Percentiles rank a stretch among this genome's conserved stretches.
Conservation (phyloP, 1,140 invertebrate species). For the Drosophila yakuba region DNA sequence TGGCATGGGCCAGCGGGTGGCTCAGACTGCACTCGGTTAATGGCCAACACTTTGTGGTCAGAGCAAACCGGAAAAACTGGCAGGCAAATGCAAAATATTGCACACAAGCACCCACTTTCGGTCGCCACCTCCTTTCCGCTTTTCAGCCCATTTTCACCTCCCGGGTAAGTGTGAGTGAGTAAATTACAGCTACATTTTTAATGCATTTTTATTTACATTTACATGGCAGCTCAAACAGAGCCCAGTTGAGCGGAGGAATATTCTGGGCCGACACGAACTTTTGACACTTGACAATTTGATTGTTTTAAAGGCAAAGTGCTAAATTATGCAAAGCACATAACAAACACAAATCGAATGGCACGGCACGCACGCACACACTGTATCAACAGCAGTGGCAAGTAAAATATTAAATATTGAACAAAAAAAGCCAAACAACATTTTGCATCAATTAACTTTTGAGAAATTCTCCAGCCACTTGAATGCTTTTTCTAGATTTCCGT, state of each 20-base stretch:
- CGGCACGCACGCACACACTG: slow-evolving; percentile 25
- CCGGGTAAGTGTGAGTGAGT: slow-evolving; percentile 30
- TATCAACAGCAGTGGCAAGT: slow-evolving; percentile 25
- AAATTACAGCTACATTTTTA: slow-evolving; percentile 72
- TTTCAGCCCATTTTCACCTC: slow-evolving; percentile 15
- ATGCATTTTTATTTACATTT: slow-evolving; percentile 76
- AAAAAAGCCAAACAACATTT: slow-evolving; percentile 29
- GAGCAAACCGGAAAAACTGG: slow-evolving; percentile 58
- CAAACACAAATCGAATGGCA: slow-evolving; percentile 46
- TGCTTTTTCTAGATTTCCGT: slow-evolving; percentile 19
- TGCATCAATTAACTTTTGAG: slow-evolving; percentile 42
- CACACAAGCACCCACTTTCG: slow-evolving; percentile 48
- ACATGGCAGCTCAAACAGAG: slow-evolving; percentile 25
- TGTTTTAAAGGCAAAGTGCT: slow-evolving; percentile 78
- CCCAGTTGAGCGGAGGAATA: slow-evolving; percentile 6
- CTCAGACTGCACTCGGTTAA: slow-evolving; percentile 45
- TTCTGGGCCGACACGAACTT: slow-evolving; percentile 53
- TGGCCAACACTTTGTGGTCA: slow-evolving; percentile 77
- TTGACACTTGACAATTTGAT: slow-evolving; percentile 81
- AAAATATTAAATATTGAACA: slow-evolving; percentile 33
- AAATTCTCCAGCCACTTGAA: slow-evolving; percentile 14
- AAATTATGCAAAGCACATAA: slow-evolving; percentile 72
- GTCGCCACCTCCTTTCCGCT: slow-evolving; percentile 13
- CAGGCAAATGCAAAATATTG: slow-evolving; percentile 54
- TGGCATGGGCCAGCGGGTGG: slow-evolving; percentile 15